These are phyloP conservation scores for Ammodytes dubius DNA, from an alignment of 2,113 vertebrate species.

Conservation along the genomic window DNA sequence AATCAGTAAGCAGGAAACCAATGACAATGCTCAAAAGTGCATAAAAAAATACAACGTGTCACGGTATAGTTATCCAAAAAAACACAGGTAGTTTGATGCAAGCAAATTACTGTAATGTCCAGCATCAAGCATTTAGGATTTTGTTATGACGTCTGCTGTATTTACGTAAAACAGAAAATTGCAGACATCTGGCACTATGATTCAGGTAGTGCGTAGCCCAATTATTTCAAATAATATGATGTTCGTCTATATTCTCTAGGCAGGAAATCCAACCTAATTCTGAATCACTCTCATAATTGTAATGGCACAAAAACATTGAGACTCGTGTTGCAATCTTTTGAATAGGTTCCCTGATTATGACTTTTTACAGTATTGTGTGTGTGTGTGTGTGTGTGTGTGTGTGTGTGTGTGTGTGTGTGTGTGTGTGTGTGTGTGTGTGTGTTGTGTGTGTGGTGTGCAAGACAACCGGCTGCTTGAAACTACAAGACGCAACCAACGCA, in stretches of 20 bases:
- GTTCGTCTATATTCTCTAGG: slow-evolving; percentile 19
- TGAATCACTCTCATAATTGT: slow-evolving; percentile 40
- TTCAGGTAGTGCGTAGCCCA: slow-evolving; percentile 31
- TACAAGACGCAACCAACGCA: too few relatives aligned
- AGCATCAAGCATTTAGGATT: neutral
- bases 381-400: neutral
- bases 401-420: neutral
- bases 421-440: neutral
- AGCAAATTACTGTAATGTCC: slow-evolving; percentile 2
- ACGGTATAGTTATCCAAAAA: neutral
- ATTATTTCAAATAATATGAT: slow-evolving; percentile 54
- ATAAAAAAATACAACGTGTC: neutral
- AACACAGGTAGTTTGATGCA: neutral
- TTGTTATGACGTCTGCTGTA: slow-evolving; percentile 3
- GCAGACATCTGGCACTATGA: slow-evolving; percentile 51
- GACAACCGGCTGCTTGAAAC: too few relatives aligned
- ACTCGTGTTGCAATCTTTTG: slow-evolving; percentile 16
- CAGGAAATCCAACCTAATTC: slow-evolving; percentile 12
- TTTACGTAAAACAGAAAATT: slow-evolving; percentile 24
- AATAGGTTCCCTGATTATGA: neutral
- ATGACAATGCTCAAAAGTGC: neutral
- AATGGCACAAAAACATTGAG: neutral
- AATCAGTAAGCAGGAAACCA: neutral
- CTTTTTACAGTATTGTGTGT: neutral
- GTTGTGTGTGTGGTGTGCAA: neutral